These are phyloP conservation scores for Oreochromis niloticus DNA, from an alignment of 2,113 vertebrate genomes.

Conservation along the genomic window DNA sequence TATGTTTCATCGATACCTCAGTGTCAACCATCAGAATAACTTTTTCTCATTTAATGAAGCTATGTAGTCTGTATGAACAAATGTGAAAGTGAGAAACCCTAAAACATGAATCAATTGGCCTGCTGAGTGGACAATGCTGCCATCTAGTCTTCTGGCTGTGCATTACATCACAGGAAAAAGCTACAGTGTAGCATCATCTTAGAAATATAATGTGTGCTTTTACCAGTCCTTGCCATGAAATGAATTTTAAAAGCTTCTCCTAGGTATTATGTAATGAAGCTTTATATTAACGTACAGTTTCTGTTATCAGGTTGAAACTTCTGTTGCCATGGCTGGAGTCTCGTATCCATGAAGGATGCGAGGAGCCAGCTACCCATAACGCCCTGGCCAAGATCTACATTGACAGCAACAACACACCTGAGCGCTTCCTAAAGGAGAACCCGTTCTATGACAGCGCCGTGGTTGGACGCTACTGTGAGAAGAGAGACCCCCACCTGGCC, in stretches of 20 bases:
- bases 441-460: slow-evolving; percentile 84
- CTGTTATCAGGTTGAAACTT: slow-evolving; percentile 78
- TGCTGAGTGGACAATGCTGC: not conserved
- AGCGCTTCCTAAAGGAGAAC: slow-evolving; percentile 88
- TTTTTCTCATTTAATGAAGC: not conserved
- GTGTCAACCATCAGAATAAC: not conserved
- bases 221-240: not conserved
- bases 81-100: not conserved
- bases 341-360: slow-evolving; percentile 85
- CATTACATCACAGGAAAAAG: not conserved
- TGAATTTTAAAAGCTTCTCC: not conserved
- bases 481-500: slow-evolving; percentile 87
- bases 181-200: not conserved
- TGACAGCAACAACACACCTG: slow-evolving; percentile 87
- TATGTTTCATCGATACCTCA: not conserved
- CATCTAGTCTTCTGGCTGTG: not conserved
- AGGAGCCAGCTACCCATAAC: slow-evolving; percentile 89
- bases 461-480: slow-evolving; percentile 88
- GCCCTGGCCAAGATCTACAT: slow-evolving; percentile 93
- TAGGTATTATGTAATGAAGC: not conserved
- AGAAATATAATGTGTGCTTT: not conserved
- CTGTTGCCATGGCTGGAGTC: slow-evolving; percentile 88
- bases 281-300: not conserved
- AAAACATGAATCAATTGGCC: fast-evolving
- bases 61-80: not conserved